Conservation (phyloP, 2,797 vertebrate genomes). For the Thaleichthys pacificus region DNA sequence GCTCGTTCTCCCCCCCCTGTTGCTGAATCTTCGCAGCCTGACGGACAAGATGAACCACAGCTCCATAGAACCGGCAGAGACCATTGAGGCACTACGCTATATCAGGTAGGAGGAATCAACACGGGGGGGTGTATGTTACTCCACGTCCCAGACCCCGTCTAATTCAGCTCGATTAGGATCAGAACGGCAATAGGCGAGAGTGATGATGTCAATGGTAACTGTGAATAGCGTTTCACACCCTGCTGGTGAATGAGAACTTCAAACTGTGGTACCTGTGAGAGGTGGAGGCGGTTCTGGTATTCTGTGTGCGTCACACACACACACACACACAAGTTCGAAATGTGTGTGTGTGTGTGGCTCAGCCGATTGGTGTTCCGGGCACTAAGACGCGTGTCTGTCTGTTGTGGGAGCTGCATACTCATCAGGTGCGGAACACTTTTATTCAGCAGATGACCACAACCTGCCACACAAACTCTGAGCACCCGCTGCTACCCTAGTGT, state of each 20-base stretch:
- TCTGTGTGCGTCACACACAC: not conserved
- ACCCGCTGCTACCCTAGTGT: too few relatives aligned
- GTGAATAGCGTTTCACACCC: not conserved
- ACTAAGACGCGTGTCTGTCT: not conserved
- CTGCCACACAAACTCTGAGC: not conserved
- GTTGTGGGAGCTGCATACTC: not conserved
- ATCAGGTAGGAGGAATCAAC: conserved; percentile 68
- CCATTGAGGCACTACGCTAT: conserved; percentile 76
- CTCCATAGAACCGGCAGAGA: conserved; percentile 74
- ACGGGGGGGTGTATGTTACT: not conserved
- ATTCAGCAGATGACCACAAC: not conserved
- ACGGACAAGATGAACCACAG: conserved; percentile 81
- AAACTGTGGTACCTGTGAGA: not conserved
- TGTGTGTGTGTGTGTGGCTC: not conserved
- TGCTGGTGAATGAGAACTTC: not conserved
- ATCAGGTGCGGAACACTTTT: not conserved
- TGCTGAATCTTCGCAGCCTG: conserved; percentile 42
- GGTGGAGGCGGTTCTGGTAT: not conserved
- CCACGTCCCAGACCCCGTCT: not conserved
- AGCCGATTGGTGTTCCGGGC: not conserved
- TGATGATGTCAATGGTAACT: not conserved
- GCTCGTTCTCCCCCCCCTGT: conserved; percentile 51
- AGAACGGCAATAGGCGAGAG: not conserved
- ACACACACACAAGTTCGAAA: not conserved
- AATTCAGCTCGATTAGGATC: not conserved